A percentile compares a stretch with the other conserved stretches of the same genome.
phyloP scores from a whole-genome alignment of 2,888 invertebrate genomes.

The Callyntrura guangdongensis region DNA sequence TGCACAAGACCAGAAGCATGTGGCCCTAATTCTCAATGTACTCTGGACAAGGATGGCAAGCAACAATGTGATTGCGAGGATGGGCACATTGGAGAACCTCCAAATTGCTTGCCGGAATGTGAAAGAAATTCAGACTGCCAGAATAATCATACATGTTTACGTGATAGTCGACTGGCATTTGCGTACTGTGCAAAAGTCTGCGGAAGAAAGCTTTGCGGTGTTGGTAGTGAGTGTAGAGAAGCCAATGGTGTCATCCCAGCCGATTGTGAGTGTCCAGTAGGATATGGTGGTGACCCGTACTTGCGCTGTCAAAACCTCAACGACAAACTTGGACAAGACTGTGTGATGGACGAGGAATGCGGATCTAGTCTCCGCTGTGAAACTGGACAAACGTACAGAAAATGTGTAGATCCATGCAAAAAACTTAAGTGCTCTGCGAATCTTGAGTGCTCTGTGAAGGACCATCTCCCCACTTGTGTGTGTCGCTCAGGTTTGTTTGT shows the following conservation, averaged over 20 bases:
- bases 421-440: slow-evolving; percentile 85
- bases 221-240: slow-evolving; percentile 69
- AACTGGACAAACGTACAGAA: slow-evolving; percentile 71
- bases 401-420: slow-evolving; percentile 85
- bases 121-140: slow-evolving; percentile 75
- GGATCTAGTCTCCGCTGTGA: slow-evolving; percentile 77
- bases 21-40: slow-evolving; percentile 70
- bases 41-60: slow-evolving; percentile 58
- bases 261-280: slow-evolving; percentile 75
- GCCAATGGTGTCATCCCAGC: slow-evolving; percentile 63
- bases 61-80: slow-evolving; percentile 73
- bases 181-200: slow-evolving; percentile 79
- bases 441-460: slow-evolving; percentile 85
- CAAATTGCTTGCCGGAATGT: slow-evolving; percentile 75
- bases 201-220: slow-evolving; percentile 77
- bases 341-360: slow-evolving; percentile 76
- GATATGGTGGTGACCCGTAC: slow-evolving; percentile 76
- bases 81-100: slow-evolving; percentile 73
- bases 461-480: slow-evolving; percentile 85
- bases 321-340: slow-evolving; percentile 71
- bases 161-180: slow-evolving; percentile 57
- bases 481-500: slow-evolving; percentile 77
- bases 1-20: slow-evolving; percentile 71
- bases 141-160: slow-evolving; percentile 52
- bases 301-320: slow-evolving; percentile 70